These are phyloP conservation scores for Plagiodera versicolora DNA, from an alignment of 2,888 invertebrate species.

Conservation along the genomic window DNA sequence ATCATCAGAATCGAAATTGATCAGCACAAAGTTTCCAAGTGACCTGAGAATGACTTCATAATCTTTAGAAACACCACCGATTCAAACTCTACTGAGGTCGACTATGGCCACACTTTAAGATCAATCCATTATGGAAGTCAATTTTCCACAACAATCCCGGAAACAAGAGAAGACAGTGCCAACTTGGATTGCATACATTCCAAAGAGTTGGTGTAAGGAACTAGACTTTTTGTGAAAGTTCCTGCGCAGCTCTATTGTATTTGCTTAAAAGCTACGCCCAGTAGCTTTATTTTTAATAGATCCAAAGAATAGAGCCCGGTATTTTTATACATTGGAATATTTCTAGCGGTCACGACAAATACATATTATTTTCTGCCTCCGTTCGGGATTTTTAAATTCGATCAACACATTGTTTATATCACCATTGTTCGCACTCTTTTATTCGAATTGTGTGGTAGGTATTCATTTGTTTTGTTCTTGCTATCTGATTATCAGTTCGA, in stretches of 20 bases:
- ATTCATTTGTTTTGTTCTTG: constrained; percentile 52
- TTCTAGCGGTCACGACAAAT: constrained; percentile 51
- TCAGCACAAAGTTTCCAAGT: too few relatives aligned
- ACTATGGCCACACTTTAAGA: too few relatives aligned
- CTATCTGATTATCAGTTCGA: constrained; percentile 21
- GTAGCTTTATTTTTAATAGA: constrained; percentile 38
- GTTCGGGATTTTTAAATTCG: constrained; percentile 48
- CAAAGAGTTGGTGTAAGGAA: constrained; percentile 4
- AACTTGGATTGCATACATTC: constrained; percentile 7
- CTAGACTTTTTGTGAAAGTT: constrained; percentile 22
- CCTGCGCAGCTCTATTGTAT: constrained; percentile 28
- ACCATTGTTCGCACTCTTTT: constrained; percentile 55
- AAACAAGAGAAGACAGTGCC: neutral
- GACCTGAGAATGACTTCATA: too few relatives aligned
- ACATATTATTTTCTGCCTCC: constrained; percentile 53
- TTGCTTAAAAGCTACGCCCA: constrained; percentile 30
- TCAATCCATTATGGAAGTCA: neutral
- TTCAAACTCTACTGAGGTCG: too few relatives aligned
- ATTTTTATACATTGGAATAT: constrained; percentile 47
- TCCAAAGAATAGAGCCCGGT: constrained; percentile 41
- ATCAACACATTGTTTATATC: constrained; percentile 55
- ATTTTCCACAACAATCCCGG: neutral
- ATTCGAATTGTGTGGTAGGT: constrained; percentile 55
- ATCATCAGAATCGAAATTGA: too few relatives aligned
- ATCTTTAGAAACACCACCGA: too few relatives aligned